Percentiles rank a stretch among this genome's conserved stretches.
These are phyloP conservation scores for Nemurella pictetii DNA, from an alignment of 2,888 invertebrate species.

Conservation along the genomic window DNA sequence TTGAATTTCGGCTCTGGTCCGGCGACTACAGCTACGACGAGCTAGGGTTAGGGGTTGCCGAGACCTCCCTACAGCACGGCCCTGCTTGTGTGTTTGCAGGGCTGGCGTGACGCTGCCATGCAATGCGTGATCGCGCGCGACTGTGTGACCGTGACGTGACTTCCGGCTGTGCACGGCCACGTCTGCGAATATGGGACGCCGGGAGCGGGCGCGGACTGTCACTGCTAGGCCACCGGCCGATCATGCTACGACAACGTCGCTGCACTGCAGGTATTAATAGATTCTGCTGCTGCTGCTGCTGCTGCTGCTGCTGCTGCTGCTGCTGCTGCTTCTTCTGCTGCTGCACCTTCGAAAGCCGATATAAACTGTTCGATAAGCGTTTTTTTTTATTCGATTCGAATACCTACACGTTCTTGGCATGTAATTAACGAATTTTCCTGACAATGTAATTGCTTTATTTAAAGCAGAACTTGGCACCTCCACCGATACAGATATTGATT, in stretches of 20 bases:
- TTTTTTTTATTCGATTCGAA: no score
- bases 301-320: background rate
- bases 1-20: background rate
- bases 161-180: background rate
- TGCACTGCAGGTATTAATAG: conserved; percentile 18
- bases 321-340: background rate
- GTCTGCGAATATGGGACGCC: background rate
- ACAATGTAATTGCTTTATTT: no score
- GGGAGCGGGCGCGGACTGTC: conserved; percentile 22
- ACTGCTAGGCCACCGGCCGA: background rate
- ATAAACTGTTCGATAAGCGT: no score
- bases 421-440: no score
- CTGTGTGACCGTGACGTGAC: conserved; percentile 20
- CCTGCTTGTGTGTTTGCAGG: background rate
- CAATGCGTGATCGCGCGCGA: conserved; percentile 10
- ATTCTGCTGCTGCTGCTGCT: background rate
- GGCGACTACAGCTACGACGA: no score
- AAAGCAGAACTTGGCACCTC: no score
- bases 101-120: background rate
- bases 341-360: background rate
- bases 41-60: no score
- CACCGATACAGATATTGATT: no score
- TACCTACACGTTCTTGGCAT: no score
- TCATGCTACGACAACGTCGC: background rate
- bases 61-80: no score